Evolutionary conservation across 1,140 invertebrate genomes (phyloP).

Genomic region (Littorina saxatilis): DNA sequence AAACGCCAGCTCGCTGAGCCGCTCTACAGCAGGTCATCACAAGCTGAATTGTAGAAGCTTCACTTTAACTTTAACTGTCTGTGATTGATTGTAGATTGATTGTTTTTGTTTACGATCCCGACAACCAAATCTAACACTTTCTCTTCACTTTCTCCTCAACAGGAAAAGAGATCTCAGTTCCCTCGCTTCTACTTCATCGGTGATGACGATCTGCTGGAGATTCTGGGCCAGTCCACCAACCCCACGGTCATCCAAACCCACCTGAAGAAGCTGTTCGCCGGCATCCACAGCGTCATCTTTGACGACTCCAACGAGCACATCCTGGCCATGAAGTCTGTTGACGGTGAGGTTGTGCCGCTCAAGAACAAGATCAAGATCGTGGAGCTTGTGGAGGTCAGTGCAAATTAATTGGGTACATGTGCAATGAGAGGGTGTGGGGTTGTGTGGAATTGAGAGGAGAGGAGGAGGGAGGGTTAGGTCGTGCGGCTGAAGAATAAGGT

Average conservation of each 20-base stretch:
- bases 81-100: too few relatives aligned
- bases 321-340: conserved; percentile 85
- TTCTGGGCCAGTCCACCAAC: conserved; percentile 90
- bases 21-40: too few relatives aligned
- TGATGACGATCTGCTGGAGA: conserved; percentile 96
- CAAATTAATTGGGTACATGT: too few relatives aligned
- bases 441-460: too few relatives aligned
- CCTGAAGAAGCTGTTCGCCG: conserved; percentile 96
- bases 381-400: conserved; percentile 86
- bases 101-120: too few relatives aligned
- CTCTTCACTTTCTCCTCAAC: too few relatives aligned
- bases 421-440: too few relatives aligned
- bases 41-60: too few relatives aligned
- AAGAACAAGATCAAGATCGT: conserved; percentile 85
- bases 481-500: conserved; percentile 87
- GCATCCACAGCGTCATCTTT: conserved; percentile 86
- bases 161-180: conserved; percentile 95
- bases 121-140: too few relatives aligned
- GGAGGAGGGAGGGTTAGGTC: conserved; percentile 90
- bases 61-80: too few relatives aligned
- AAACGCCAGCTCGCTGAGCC: too few relatives aligned
- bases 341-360: conserved; percentile 90
- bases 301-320: conserved; percentile 82
- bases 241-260: conserved; percentile 92
- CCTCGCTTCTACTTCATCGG: conserved; percentile 97